Conservation (phyloP, 1,140 invertebrate genomes). For the Sinonovacula constricta region DNA sequence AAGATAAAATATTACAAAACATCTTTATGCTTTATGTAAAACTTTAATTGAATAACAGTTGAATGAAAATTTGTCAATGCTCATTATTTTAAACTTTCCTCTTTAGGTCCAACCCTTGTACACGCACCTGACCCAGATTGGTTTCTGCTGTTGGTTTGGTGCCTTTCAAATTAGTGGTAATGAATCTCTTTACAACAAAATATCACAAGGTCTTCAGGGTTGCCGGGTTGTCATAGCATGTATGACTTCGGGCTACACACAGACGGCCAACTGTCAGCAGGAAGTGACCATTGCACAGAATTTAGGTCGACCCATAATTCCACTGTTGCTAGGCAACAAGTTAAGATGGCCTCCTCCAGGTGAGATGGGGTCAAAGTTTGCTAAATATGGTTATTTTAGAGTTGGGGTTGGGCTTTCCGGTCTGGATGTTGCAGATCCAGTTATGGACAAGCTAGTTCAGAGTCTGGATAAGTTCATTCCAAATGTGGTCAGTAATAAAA, state of each 20-base stretch:
- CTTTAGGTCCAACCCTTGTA: slow-evolving; percentile 24
- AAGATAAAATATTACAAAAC: too few species aligned
- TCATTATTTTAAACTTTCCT: background rate
- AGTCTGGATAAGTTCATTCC: background rate
- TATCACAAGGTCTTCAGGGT: slow-evolving; percentile 25
- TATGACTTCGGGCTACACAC: slow-evolving; percentile 17
- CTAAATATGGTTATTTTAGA: background rate
- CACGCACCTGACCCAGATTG: background rate
- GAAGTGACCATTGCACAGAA: slow-evolving; percentile 21
- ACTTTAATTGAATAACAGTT: background rate
- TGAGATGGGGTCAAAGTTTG: slow-evolving; percentile 9
- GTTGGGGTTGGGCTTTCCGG: background rate
- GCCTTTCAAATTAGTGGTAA: slow-evolving; percentile 24
- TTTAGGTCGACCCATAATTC: slow-evolving; percentile 31
- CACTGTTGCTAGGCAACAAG: slow-evolving; percentile 22
- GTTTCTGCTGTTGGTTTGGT: slow-evolving; percentile 32
- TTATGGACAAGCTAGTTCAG: background rate
- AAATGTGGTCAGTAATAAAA: background rate
- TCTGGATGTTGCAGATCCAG: background rate
- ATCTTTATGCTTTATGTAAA: too few species aligned
- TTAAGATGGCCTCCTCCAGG: slow-evolving; percentile 9
- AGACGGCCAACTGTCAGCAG: slow-evolving; percentile 6
- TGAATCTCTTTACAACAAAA: slow-evolving; percentile 44
- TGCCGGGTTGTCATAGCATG: slow-evolving; percentile 32
- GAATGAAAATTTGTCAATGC: background rate